Evolutionary conservation across 2,113 vertebrate species (phyloP), one percentile per base, ranked within the genome.

Genomic region (Delphinapterus leucas): DNA sequence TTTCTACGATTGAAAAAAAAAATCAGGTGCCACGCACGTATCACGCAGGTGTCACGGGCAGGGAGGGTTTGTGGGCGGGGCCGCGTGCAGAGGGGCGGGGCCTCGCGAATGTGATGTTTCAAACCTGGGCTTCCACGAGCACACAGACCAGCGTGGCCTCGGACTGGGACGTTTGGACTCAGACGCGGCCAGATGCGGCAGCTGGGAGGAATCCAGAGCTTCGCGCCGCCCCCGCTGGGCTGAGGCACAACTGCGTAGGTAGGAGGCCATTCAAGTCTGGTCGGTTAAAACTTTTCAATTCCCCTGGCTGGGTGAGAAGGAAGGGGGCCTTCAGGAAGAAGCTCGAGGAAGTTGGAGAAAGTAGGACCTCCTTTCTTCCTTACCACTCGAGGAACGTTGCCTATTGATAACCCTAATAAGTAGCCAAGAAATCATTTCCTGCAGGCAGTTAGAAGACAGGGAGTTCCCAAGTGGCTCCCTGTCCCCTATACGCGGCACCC

Each of bases 191-290:
- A 1, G 70, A 53, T 17, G 47, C 31, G 1, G 21, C 20, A 1
- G 53, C 36, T 8, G 9, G 26, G 44, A 44, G 25, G 21, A 38
- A 41, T 38, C 47, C 38, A 25, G 38, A 31, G 28, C 47, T 28
- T 14, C 31, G 0, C 11, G 18, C 10, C 0, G 0, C 9, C 41
- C 4, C 21, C 0, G 6, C 25, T 0, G 0, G 6, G 38, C 38
- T 47, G 73, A 61, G 33, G 10, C 23, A 2, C 26, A 2, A 1
- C 41, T 25, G 44, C 2, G 3, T 11, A 94, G 88, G 96, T 94
- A 96, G 47, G 96, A 47, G 6, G 23, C 18, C 33, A 47, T 21
- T 38, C 31, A 6, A 17, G 13, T 12, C 26, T 21, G 80, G 36
- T 18, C 25, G 4, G 33, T 11, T 74, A 68, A 53, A 58, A 6